phyloP scores from a whole-genome alignment of 2,113 vertebrate species.

The Casuarius casuarius region DNA sequence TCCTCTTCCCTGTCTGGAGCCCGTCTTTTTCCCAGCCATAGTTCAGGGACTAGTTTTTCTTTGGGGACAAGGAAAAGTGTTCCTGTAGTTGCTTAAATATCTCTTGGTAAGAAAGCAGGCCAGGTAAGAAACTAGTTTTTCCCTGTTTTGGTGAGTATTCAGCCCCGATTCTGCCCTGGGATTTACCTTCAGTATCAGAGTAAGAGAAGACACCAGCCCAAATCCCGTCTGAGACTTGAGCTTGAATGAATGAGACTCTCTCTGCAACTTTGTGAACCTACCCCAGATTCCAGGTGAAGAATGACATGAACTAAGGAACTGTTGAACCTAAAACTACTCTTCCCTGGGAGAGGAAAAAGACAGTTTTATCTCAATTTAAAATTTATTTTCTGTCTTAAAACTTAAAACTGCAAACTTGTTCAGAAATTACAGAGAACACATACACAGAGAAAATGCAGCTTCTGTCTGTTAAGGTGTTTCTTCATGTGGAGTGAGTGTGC shows the following conservation, averaged over 20 bases:
- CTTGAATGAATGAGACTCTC: neutral
- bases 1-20: neutral
- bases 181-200: too few relatives aligned
- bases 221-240: neutral
- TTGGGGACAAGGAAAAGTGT: neutral
- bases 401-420: neutral
- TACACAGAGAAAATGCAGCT: neutral
- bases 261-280: neutral
- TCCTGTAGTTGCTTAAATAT: neutral
- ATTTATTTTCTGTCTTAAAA: neutral
- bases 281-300: neutral
- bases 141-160: neutral
- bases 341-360: neutral
- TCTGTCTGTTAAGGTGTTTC: neutral
- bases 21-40: neutral
- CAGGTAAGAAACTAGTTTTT: neutral
- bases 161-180: too few relatives aligned
- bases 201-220: neutral
- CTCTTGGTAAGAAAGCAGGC: neutral
- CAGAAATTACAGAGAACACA: neutral
- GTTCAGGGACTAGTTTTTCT: neutral
- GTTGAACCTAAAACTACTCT: neutral
- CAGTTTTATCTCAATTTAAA: neutral
- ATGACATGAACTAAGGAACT: neutral
- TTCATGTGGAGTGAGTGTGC: too few relatives aligned